Evolutionary conservation across 2,113 vertebrate species (phyloP).

Genomic region (Pithys albifrons): DNA sequence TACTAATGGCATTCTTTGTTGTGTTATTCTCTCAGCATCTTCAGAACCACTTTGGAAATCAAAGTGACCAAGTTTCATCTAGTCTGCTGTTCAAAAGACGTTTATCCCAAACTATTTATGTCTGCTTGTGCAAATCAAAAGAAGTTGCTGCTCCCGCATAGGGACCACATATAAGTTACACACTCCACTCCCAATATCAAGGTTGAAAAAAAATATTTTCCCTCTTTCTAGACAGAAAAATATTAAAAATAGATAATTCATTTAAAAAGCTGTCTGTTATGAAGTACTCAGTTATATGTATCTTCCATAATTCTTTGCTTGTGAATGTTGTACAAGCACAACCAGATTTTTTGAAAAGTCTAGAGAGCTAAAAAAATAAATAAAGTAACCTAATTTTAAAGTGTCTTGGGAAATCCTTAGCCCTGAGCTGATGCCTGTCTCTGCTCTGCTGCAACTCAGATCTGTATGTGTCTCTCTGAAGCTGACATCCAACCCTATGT

Average conservation of each 20-base stretch:
- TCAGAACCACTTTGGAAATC: not conserved
- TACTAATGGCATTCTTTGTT: not conserved
- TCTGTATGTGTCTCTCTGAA: not conserved
- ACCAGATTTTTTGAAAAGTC: not conserved
- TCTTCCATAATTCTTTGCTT: not conserved
- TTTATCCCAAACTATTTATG: not conserved
- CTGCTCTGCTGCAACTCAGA: slow-evolving; percentile 12
- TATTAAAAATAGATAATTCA: not conserved
- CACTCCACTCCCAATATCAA: not conserved
- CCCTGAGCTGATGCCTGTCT: not conserved
- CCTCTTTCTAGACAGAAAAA: not conserved
- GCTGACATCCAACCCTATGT: not conserved
- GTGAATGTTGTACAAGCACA: not conserved
- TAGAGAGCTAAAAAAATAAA: slow-evolving; percentile 17
- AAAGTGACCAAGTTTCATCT: not conserved
- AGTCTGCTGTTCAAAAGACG: not conserved
- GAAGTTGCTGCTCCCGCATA: accelerated
- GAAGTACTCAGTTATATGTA: not conserved
- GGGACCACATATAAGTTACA: accelerated
- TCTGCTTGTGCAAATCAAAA: accelerated
- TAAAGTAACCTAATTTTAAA: slow-evolving; percentile 47
- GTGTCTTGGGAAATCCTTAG: slow-evolving; percentile 30
- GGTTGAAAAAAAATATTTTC: not conserved
- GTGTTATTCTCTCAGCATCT: not conserved
- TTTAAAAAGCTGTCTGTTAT: not conserved